phyloP scores from a whole-genome alignment of 2,113 vertebrate species.

The Poeciliopsis retropinna region DNA sequence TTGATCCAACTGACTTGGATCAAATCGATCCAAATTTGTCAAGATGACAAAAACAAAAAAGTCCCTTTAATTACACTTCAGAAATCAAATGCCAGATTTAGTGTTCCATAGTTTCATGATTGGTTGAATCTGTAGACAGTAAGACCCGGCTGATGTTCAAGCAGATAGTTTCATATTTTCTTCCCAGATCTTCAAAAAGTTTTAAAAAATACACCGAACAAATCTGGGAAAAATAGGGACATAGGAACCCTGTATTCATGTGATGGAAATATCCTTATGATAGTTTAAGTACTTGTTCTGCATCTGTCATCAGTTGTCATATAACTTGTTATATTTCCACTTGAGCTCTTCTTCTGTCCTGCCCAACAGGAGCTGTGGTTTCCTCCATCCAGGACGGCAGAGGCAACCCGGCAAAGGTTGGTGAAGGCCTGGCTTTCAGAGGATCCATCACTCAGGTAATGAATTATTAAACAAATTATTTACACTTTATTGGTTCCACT shows the following conservation, averaged over 20 bases:
- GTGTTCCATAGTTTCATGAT: not conserved
- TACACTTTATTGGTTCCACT: not conserved
- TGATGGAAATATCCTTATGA: not conserved
- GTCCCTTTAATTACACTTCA: not conserved
- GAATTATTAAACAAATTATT: not conserved
- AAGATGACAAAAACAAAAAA: not conserved
- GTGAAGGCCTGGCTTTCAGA: constrained; percentile 85
- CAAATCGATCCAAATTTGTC: not conserved
- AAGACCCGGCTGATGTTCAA: not conserved
- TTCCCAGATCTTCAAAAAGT: not conserved
- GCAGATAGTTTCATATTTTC: too few species aligned
- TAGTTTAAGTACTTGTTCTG: not conserved
- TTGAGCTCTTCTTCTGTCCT: not conserved
- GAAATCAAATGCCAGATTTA: not conserved
- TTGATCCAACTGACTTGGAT: not conserved
- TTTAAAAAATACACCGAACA: too few species aligned
- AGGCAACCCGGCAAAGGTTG: constrained; percentile 87
- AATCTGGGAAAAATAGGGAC: not conserved
- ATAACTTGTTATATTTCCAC: not conserved
- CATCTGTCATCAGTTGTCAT: not conserved
- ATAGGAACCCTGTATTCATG: not conserved
- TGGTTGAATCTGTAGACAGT: not conserved
- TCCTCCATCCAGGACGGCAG: constrained; percentile 88
- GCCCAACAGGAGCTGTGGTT: constrained; percentile 77
- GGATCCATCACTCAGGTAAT: constrained; percentile 96